Conservation (phyloP, 64 coral and sea anemone species). For the Montipora efflorescens region DNA sequence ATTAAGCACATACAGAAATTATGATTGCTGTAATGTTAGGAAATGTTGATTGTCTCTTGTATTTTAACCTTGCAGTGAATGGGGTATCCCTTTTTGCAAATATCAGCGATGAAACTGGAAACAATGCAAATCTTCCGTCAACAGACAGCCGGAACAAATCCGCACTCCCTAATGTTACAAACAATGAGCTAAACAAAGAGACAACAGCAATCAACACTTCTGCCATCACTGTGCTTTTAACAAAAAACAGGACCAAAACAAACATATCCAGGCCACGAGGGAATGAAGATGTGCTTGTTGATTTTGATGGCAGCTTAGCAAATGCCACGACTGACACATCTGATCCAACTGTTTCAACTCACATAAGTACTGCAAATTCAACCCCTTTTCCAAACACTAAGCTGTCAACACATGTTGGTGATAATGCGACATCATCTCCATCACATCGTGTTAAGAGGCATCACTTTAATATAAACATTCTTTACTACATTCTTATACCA, state of each 20-base stretch:
- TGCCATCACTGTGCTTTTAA: background rate
- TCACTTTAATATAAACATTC: slow-evolving; percentile 8
- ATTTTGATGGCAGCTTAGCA: background rate
- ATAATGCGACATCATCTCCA: background rate
- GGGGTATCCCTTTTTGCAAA: background rate
- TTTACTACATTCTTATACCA: slow-evolving; percentile 55
- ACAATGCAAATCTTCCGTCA: background rate
- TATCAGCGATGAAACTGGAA: background rate
- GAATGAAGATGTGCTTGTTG: background rate
- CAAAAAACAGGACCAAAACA: background rate
- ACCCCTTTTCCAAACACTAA: background rate
- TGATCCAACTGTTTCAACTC: background rate
- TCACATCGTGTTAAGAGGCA: background rate
- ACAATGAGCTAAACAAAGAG: slow-evolving; percentile 1
- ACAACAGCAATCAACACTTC: background rate
- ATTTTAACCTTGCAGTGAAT: background rate
- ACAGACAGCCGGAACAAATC: background rate
- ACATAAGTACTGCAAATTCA: no score
- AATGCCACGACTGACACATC: background rate
- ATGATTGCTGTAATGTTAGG: no score
- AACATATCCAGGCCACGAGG: background rate
- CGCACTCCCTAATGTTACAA: slow-evolving; percentile 8
- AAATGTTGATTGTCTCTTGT: background rate
- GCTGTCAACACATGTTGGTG: background rate
- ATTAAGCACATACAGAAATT: no score